Evolutionary conservation across 2,113 vertebrate species (phyloP).

Genomic region (Corvus cornix): DNA sequence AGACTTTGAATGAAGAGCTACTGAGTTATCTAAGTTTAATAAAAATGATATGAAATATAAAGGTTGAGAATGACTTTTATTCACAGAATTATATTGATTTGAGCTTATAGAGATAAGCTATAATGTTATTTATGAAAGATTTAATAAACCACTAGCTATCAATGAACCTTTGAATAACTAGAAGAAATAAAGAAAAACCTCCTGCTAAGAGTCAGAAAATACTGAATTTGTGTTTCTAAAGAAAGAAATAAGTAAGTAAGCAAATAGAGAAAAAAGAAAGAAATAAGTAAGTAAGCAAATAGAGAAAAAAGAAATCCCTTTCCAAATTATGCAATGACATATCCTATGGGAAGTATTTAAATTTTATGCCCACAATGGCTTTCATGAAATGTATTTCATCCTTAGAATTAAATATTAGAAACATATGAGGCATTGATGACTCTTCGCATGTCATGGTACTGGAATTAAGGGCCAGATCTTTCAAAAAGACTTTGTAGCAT

Average conservation of each 20-base stretch:
- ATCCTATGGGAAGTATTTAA: background rate
- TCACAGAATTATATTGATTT: slow-evolving; percentile 35
- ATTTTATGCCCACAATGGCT: background rate
- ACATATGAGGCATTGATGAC: background rate
- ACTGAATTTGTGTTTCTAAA: background rate
- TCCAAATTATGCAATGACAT: background rate
- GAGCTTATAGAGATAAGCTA: slow-evolving; percentile 5
- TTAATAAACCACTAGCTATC: slow-evolving; percentile 21
- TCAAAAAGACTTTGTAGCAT: background rate
- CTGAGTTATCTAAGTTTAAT: slow-evolving; percentile 40
- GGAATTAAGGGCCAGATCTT: background rate
- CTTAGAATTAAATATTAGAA: background rate
- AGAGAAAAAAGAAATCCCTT: background rate
- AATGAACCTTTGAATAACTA: background rate
- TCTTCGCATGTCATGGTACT: background rate
- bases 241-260: background rate
- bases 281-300: background rate
- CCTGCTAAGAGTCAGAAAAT: background rate
- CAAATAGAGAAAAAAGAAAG: background rate
- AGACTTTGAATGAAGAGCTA: slow-evolving; percentile 2
- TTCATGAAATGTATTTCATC: background rate
- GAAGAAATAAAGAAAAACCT: background rate
- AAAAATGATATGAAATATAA: slow-evolving; percentile 34
- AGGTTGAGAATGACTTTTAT: background rate
- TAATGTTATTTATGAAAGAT: slow-evolving; percentile 51